Percentiles rank a stretch among this genome's conserved stretches.
These are phyloP conservation scores for Dasysyrphus tricinctus DNA, from an alignment of 2,888 invertebrate genomes.

Conservation along the genomic window DNA sequence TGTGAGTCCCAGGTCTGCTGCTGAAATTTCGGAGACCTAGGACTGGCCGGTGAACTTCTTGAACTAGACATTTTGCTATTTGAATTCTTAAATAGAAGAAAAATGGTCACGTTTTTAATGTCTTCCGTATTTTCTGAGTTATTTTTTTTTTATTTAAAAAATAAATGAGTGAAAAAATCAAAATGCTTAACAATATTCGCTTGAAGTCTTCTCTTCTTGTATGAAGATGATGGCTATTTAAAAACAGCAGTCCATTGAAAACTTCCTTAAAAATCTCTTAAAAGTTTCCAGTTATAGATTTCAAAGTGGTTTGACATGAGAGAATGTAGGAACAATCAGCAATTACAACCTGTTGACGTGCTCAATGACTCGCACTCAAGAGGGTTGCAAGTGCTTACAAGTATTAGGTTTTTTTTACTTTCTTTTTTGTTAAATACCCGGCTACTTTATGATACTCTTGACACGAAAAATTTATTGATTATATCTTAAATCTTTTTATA, in stretches of 20 bases:
- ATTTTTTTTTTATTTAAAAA: background rate
- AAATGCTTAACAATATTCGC: background rate
- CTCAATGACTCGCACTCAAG: slow-evolving; percentile 15
- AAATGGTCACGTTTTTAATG: background rate
- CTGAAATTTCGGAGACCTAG: slow-evolving; percentile 78
- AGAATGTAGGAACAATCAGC: slow-evolving; percentile 17
- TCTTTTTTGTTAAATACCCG: slow-evolving; percentile 6
- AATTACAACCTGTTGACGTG: slow-evolving; percentile 39
- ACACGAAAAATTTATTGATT: slow-evolving; percentile 41
- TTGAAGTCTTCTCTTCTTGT: background rate
- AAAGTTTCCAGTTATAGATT: background rate
- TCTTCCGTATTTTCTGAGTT: background rate
- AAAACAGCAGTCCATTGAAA: background rate
- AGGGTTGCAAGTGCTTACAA: slow-evolving; percentile 7
- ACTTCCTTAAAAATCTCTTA: background rate
- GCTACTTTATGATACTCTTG: slow-evolving; percentile 31
- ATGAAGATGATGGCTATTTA: background rate
- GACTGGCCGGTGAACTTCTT: slow-evolving; percentile 77
- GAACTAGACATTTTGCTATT: slow-evolving; percentile 73
- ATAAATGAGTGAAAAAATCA: background rate
- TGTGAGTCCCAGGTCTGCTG: slow-evolving; percentile 77
- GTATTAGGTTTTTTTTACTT: slow-evolving; percentile 2
- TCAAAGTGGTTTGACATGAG: background rate
- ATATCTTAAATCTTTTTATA: slow-evolving; percentile 27
- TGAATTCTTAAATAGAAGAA: slow-evolving; percentile 31